These are phyloP conservation scores for Therioaphis trifolii DNA, from an alignment of 2,888 invertebrate species.

Conservation along the genomic window DNA sequence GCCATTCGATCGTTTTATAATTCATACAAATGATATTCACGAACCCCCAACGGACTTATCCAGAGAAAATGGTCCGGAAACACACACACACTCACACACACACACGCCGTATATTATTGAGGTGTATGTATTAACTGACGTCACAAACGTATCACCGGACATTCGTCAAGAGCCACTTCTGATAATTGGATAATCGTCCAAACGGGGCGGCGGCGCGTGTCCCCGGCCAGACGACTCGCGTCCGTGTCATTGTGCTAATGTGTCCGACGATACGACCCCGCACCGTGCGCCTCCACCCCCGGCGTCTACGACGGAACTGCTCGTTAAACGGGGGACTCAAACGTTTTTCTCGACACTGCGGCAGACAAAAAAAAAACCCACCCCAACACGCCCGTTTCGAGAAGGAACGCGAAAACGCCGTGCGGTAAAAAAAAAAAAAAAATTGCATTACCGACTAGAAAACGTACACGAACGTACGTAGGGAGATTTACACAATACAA, in stretches of 20 bases:
- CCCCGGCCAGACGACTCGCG: neutral
- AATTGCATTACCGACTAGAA: no score
- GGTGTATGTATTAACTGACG: neutral
- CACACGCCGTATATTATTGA: neutral
- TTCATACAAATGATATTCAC: no score
- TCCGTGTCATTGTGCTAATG: neutral
- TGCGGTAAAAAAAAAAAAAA: neutral
- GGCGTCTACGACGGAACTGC: neutral
- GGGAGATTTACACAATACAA: no score
- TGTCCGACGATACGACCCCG: neutral
- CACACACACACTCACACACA: neutral
- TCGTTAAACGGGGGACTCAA: neutral
- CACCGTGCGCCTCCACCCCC: neutral
- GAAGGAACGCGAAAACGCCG: neutral
- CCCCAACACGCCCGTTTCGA: neutral
- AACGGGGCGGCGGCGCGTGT: neutral
- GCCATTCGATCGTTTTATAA: no score
- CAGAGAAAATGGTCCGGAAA: no score
- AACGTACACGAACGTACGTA: no score
- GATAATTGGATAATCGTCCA: slow-evolving; percentile 36
- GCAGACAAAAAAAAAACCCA: neutral
- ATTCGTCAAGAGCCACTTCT: slow-evolving; percentile 33
- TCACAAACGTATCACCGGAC: neutral
- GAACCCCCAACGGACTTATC: no score
- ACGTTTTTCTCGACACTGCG: neutral